Evolutionary conservation across 2,113 vertebrate species (phyloP), one percentile per base, ranked within the genome.

Genomic region (Takifugu bimaculatus): DNA sequence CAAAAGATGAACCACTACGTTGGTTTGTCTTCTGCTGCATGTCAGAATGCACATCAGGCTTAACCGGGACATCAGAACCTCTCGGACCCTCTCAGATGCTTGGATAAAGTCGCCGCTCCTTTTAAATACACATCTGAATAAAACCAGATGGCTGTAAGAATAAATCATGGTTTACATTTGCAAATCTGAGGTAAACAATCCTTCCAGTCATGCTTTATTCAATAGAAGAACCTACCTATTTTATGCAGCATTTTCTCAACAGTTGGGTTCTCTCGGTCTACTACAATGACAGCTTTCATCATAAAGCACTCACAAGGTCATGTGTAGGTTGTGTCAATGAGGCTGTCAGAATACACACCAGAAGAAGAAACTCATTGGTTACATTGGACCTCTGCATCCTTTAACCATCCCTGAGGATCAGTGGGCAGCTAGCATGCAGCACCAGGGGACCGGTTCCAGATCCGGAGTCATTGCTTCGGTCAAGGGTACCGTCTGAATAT

Each of bases 21-120:
- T 20, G 20, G 20, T 20, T 20, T 20, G 1, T 20, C 20, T 20
- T 20, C 20, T 20, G 20, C 20, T 20, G 20, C 13, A 3, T 52
- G 77, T 77, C 73, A 80, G 58, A 69, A 82, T 59, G 78, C 78
- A 80, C 66, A 74, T 55, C 48, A 67, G 68, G 66, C 65, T 75
- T 75, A 70, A 82, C 68, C 70, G 66, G 68, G 43, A 71, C 75
- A 79, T 74, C 57, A 76, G 45, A 32, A 32, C 29, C 9, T 39
- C 3, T 2, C 2, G 35, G 7, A 2, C 35, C 35, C 35, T 10
- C 35, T 3, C 12, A 10, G 49, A 42, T 57, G 68, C 57, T 74
- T 70, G 52, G 73, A 75, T 73, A 63, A 47, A 66, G 63, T 11
- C 35, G 11, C 35, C 35, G 20, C 20, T 20, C 20, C 20, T 20